Conservation (phyloP, 2,888 invertebrate genomes). For the Luffia ferchaultella region DNA sequence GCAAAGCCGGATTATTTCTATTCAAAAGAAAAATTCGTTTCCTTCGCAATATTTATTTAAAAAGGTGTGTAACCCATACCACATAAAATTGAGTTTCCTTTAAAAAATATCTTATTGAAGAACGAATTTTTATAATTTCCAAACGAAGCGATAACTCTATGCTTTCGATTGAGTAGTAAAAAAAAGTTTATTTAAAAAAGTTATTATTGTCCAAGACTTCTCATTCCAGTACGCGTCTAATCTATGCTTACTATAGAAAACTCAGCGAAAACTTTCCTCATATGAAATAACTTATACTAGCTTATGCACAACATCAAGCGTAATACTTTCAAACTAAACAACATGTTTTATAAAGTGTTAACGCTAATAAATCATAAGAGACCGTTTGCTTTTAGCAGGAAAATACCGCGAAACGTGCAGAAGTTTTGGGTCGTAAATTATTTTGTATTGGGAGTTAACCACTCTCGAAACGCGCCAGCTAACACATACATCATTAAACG, state of each 20-base stretch:
- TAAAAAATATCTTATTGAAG: too few species aligned
- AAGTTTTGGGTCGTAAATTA: background rate
- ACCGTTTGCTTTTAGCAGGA: background rate
- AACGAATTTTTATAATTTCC: too few species aligned
- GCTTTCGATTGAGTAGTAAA: too few species aligned
- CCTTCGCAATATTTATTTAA: background rate
- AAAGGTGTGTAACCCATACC: too few species aligned
- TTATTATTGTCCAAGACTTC: too few species aligned
- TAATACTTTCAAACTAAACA: background rate
- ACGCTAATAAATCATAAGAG: background rate
- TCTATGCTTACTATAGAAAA: too few species aligned
- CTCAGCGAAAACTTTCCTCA: too few species aligned
- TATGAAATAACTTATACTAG: too few species aligned
- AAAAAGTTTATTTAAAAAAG: too few species aligned
- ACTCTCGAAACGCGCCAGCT: background rate
- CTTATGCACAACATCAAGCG: background rate
- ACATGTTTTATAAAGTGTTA: background rate
- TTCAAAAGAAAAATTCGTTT: background rate
- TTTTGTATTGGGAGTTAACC: background rate
- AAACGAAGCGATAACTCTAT: too few species aligned
- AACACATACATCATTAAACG: background rate
- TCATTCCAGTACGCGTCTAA: too few species aligned
- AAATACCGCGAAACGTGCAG: background rate
- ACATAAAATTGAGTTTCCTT: too few species aligned
- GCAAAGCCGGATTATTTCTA: constrained; percentile 6